Evolutionary conservation across 2,113 vertebrate genomes (phyloP).

Genomic region (Anolis sagrei): DNA sequence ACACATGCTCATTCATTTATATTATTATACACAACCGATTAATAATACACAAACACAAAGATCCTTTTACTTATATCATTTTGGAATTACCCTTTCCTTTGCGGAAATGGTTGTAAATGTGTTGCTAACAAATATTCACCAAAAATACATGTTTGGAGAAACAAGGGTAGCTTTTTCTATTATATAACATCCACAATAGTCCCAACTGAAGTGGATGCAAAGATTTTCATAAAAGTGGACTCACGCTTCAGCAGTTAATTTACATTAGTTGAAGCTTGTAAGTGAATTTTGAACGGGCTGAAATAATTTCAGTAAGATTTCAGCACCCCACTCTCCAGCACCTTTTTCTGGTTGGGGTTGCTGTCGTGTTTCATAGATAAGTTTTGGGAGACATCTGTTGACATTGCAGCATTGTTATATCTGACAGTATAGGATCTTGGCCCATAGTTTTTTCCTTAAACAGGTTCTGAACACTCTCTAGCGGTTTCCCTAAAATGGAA

Average conservation of each 20-base stretch:
- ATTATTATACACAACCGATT: neutral
- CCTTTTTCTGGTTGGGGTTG: neutral
- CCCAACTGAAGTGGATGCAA: too few relatives aligned
- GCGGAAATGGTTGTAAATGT: neutral
- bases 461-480: neutral
- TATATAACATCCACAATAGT: neutral
- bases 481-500: neutral
- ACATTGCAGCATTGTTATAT: too few relatives aligned
- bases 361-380: too few relatives aligned
- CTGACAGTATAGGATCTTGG: too few relatives aligned
- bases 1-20: neutral
- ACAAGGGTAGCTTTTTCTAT: too few relatives aligned
- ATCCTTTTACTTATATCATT: too few relatives aligned
- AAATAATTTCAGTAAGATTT: neutral
- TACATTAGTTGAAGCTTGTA: too few relatives aligned
- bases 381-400: too few relatives aligned
- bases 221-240: too few relatives aligned
- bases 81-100: neutral
- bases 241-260: too few relatives aligned
- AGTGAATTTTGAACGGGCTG: neutral
- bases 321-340: too few relatives aligned
- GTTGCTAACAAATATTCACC: neutral
- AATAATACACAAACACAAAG: neutral
- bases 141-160: neutral
- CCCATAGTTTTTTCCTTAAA: too few relatives aligned